phyloP scores from a whole-genome alignment of 2,888 invertebrate species.

The Dolomedes plantarius region DNA sequence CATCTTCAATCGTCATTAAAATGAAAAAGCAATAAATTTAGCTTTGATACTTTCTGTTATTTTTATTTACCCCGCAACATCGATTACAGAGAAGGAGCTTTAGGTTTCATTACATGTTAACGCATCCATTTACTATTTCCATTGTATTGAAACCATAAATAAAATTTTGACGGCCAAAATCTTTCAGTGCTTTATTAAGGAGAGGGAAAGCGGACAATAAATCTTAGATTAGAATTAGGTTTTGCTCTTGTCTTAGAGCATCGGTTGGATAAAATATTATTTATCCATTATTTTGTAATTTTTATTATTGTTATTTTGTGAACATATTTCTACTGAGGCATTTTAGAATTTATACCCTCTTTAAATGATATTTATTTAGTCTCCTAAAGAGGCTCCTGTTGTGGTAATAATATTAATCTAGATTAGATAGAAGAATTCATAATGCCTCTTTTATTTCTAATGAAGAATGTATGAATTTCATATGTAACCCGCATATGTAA shows the following conservation, averaged over 20 bases:
- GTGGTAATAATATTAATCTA: too few relatives aligned
- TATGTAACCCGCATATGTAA: too few relatives aligned
- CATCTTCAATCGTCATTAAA: background rate
- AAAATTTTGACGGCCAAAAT: conserved; percentile 9
- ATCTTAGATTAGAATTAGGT: conserved; percentile 4
- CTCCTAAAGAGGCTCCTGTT: too few relatives aligned
- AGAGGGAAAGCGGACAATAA: background rate
- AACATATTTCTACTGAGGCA: too few relatives aligned
- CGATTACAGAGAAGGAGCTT: background rate
- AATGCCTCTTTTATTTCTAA: too few relatives aligned
- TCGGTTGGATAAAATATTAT: background rate
- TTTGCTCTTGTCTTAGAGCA: background rate
- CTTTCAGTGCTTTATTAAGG: conserved; percentile 16
- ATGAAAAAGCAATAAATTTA: background rate
- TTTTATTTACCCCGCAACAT: background rate
- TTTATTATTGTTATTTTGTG: too few relatives aligned
- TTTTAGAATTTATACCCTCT: too few relatives aligned
- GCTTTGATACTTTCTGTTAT: background rate
- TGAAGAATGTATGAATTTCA: too few relatives aligned
- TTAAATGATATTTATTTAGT: too few relatives aligned
- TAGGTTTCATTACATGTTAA: conserved; percentile 12
- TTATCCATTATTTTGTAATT: background rate
- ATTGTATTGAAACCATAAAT: conserved; percentile 16
- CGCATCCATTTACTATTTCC: conserved; percentile 1
- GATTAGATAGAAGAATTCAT: too few relatives aligned